Evolutionary conservation across 2,113 vertebrate genomes (phyloP), one percentile per base, ranked within the genome.

Genomic region (Gymnocephalus cernua): DNA sequence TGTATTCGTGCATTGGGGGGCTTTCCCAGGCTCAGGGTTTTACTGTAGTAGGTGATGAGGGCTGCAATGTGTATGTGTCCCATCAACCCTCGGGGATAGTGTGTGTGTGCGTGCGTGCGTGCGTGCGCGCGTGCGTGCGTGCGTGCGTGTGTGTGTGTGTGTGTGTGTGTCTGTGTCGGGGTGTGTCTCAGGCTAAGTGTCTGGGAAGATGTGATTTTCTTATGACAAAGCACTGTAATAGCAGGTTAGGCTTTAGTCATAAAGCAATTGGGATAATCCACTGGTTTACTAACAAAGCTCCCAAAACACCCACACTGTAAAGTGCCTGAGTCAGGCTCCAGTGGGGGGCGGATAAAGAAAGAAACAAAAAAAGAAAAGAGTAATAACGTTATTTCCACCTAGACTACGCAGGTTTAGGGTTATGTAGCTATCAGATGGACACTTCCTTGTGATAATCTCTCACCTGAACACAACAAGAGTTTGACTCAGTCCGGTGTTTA

Each of bases 271-370:
- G 68, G 75, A 88, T 93, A 88, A 92, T 93, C 87, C 74, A 72
- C 83, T 67, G 91, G 88, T 93, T 94, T 90, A 92, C 83, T 89
- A 90, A 82, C 89, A 91, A 88, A 90, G 90, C 77, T 87, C 70
- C 56, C 27, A 86, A 90, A 89, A 94, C 90, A 92, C 92, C 91
- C 88, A 91, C 87, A 82, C 82, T 71, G 79, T 54, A 61, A 85
- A 83, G 41, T 27, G 70, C 79, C 77, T 83, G 89, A 85, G 74
- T 86, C 83, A 89, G 59, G 56, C 82, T 86, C 79, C 73, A 53
- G 54, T 18, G 19, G 50, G 7, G 70, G 71, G 23, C 3, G 41
- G 59, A 56, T 50, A 41, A 72, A 81, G 54, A 71, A 65, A 78
- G 62, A 77, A 66, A 45, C 25, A 45, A 27, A 58, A 38, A 62